Evolutionary conservation across 1,140 invertebrate species (phyloP).

Genomic region (Lordiphosa mommai): DNA sequence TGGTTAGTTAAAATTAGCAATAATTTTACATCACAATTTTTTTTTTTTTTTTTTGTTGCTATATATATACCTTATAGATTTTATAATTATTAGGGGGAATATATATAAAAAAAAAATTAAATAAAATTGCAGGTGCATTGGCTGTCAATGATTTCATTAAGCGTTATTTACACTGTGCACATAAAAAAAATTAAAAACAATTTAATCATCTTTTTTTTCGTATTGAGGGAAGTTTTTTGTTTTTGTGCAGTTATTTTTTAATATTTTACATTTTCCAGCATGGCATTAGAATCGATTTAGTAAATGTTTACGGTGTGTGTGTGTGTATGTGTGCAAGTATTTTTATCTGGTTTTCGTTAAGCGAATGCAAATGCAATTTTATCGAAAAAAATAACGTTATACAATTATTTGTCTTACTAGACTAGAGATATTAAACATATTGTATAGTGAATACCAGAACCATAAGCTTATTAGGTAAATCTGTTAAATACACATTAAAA

Average conservation of each 20-base stretch:
- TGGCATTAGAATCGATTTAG: conserved; percentile 11
- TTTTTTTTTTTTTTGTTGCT: conserved; percentile 24
- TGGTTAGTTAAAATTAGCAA: conserved; percentile 79
- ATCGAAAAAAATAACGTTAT: conserved; percentile 51
- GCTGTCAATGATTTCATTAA: conserved; percentile 41
- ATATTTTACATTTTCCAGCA: not conserved
- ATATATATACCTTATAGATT: conserved; percentile 49
- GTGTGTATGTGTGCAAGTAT: conserved; percentile 9
- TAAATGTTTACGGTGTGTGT: conserved; percentile 14
- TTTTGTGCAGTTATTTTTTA: conserved; percentile 3
- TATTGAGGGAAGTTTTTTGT: not conserved
- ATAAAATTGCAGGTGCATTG: conserved; percentile 74
- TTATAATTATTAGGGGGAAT: conserved; percentile 51
- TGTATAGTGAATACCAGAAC: conserved; percentile 56
- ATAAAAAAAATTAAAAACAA: too few relatives aligned
- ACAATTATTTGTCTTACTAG: conserved; percentile 53
- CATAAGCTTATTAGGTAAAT: conserved; percentile 62
- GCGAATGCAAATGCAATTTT: conserved; percentile 72
- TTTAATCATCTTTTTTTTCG: too few relatives aligned
- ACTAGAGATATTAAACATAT: conserved; percentile 52
- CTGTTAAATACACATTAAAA: conserved; percentile 48
- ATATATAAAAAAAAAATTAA: conserved; percentile 32
- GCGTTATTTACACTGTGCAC: conserved; percentile 71
- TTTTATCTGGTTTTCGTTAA: conserved; percentile 21
- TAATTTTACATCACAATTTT: conserved; percentile 74